Percentiles rank a stretch among this genome's conserved stretches.
Evolutionary conservation across 2,888 invertebrate genomes (phyloP).

Genomic region (Trisateles emortualis): DNA sequence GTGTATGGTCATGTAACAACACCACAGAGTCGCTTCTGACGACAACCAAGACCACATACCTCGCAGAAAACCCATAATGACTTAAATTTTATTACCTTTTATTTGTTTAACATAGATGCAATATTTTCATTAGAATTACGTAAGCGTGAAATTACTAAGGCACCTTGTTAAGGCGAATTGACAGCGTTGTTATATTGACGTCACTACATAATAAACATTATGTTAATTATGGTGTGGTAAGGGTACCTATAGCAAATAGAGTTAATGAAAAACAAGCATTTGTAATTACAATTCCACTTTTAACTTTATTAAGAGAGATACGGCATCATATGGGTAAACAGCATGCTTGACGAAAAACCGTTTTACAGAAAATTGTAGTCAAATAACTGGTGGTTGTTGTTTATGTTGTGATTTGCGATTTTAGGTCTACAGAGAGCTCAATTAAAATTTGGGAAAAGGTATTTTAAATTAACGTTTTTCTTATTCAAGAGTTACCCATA

Average conservation of each 20-base stretch:
- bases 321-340: too few species aligned
- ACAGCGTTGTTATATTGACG: constrained; percentile 15
- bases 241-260: too few species aligned
- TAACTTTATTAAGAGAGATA: too few species aligned
- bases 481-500: too few species aligned
- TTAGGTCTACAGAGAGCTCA: too few species aligned
- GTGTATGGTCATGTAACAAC: neutral
- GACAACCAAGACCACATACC: constrained; percentile 5
- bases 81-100: constrained; percentile 16
- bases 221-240: neutral
- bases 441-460: too few species aligned
- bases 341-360: too few species aligned
- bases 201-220: constrained; percentile 9
- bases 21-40: neutral
- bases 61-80: constrained; percentile 11
- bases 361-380: too few species aligned
- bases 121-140: constrained; percentile 21
- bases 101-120: constrained; percentile 13
- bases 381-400: too few species aligned
- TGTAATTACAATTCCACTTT: too few species aligned
- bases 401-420: too few species aligned
- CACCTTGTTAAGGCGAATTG: constrained; percentile 1
- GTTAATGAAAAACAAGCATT: neutral
- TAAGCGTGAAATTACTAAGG: constrained; percentile 30
- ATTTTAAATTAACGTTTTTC: too few species aligned